Base-by-base conservation (phyloP, 2,113 vertebrate genomes). In the Chamaea fasciata region DNA sequence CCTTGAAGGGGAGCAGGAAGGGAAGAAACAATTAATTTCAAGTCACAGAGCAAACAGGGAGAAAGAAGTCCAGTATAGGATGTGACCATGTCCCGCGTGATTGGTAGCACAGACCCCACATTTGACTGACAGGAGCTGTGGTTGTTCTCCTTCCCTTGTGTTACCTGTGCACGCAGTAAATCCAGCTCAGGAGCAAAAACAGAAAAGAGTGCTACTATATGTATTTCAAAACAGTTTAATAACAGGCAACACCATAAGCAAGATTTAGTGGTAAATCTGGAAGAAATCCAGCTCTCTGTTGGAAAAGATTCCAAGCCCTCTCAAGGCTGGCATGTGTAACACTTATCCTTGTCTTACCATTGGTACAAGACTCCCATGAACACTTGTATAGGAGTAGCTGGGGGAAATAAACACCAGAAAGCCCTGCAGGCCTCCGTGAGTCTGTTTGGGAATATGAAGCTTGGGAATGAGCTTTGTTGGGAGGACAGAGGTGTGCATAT, bases 11-110 rank as follows among this genome's bases (percentile, higher is more conserved):
- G 13, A 75, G 46, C 62, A 22, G 30, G 17, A 88, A 78, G 31
- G 23, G 18, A 20, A 88, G 42, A 30, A 56, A 63, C 30, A 59
- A 44, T 9, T 7, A 2, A 60, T 67, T 90, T 63, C 7, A 64
- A 16, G 37, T 47, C 53, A 55, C 14, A 89, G 44, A 73, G 21
- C 7, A 78, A 11, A 23, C 23, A 83, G 35, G 14, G 24, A 79
- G 39, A 64, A 50, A 35, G 30, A 33, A 85, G 20, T 16, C 26
- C 20, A 53, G 23, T 22, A 2, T 35, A 30, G 60, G 53, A 17
- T 23, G 31, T 65, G 50, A n/a, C 15, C 19, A 18, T 4, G 10
- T 4, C 18, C 11, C 0, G 0, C 28, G 31, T 26, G 50, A 52
- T 9, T 50, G 39, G 31, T 17, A 59, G 26, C n/a, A 68, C 19